phyloP scores from a whole-genome alignment of 2,797 vertebrate species.

The Propithecus deckenii region DNA sequence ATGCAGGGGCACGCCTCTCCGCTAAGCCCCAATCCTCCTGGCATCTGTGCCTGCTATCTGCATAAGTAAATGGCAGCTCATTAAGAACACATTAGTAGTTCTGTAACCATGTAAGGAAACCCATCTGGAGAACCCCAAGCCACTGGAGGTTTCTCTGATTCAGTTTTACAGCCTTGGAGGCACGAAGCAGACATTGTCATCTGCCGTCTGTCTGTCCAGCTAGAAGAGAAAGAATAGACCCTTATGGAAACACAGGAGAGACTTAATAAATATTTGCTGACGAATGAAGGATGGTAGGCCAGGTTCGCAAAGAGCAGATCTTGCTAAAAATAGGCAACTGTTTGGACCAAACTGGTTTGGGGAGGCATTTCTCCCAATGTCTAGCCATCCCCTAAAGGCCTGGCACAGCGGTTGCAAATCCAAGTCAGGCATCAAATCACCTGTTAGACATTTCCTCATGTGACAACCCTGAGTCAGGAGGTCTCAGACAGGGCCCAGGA shows the following conservation, averaged over 20 bases:
- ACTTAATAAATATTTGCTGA: conserved; percentile 69
- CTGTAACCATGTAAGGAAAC: conserved; percentile 65
- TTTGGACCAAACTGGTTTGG: neutral
- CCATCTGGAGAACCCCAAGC: conserved; percentile 26
- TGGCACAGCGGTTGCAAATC: neutral
- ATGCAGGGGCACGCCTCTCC: neutral
- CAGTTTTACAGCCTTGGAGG: neutral
- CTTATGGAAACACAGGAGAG: conserved; percentile 42
- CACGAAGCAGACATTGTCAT: neutral
- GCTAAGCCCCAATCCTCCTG: neutral
- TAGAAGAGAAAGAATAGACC: conserved; percentile 41
- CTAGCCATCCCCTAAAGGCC: neutral
- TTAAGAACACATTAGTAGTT: conserved; percentile 71
- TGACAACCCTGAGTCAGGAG: neutral
- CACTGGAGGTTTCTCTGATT: conserved; percentile 34
- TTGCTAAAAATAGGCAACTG: conserved; percentile 53
- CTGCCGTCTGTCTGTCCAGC: conserved; percentile 33
- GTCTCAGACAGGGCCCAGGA: neutral
- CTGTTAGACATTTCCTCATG: accelerated
- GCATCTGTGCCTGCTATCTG: conserved; percentile 59
- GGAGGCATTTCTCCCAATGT: neutral
- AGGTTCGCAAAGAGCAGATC: neutral
- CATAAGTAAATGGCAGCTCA: conserved; percentile 75
- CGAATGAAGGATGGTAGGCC: neutral
- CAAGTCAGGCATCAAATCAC: neutral